Conservation (phyloP, 2,888 invertebrate species). For the Ametastegia equiseti region DNA sequence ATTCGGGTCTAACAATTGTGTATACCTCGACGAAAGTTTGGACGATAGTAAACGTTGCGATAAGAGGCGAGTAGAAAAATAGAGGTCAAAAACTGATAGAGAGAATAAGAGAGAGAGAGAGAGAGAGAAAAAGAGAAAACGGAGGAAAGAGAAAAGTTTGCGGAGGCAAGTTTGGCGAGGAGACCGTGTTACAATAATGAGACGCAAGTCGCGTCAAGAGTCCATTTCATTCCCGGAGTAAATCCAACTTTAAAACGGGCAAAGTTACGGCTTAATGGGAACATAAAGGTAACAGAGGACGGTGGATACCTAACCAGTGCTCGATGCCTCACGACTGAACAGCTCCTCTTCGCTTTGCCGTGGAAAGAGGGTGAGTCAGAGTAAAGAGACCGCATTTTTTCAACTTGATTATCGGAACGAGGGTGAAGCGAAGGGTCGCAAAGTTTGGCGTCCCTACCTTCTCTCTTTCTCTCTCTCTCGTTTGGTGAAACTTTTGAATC, state of each 20-base stretch:
- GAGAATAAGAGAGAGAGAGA: neutral
- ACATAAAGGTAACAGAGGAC: constrained; percentile 57
- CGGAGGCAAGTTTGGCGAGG: constrained; percentile 2
- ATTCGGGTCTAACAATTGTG: neutral
- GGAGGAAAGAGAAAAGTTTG: neutral
- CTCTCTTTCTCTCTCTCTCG: no score
- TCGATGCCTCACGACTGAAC: constrained; percentile 8
- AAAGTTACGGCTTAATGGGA: constrained; percentile 59
- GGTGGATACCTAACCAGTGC: constrained; percentile 34
- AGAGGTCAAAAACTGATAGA: neutral
- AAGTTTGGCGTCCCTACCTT: constrained; percentile 24
- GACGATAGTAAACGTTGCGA: neutral
- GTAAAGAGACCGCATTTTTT: constrained; percentile 64
- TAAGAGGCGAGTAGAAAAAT: neutral
- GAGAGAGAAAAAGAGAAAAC: neutral
- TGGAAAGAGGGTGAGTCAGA: constrained; percentile 21
- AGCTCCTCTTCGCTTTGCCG: neutral
- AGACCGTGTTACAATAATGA: constrained; percentile 46
- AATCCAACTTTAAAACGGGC: constrained; percentile 61
- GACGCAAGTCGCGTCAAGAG: constrained; percentile 45
- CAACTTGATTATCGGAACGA: constrained; percentile 70
- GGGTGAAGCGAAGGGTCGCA: constrained; percentile 50
- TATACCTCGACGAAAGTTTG: neutral
- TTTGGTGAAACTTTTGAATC: constrained; percentile 35
- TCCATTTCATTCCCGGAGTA: constrained; percentile 52